phyloP scores from a whole-genome alignment of 2,113 vertebrate genomes.

The Phalacrocorax brasilianus region DNA sequence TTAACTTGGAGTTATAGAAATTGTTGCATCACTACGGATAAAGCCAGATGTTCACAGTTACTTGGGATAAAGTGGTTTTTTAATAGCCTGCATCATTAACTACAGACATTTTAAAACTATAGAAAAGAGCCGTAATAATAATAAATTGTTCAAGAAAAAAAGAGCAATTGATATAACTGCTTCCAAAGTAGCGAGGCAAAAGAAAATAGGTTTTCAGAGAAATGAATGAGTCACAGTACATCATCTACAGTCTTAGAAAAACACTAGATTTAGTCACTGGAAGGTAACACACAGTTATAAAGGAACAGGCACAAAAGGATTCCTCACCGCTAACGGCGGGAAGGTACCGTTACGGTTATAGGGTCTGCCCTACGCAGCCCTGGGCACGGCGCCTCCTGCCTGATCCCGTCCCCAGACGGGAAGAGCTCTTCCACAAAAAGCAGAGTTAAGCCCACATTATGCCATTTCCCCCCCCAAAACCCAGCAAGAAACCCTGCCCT shows the following conservation, averaged over 20 bases:
- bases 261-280: neutral
- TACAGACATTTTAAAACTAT: constrained; percentile 31
- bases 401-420: rapidly evolving
- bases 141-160: constrained; percentile 39
- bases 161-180: constrained; percentile 54
- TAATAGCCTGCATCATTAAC: constrained; percentile 48
- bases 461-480: neutral
- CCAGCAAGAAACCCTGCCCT: rapidly evolving
- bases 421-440: neutral
- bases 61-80: constrained; percentile 24
- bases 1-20: neutral
- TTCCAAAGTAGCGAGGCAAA: neutral
- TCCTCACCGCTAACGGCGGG: neutral
- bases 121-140: constrained; percentile 17
- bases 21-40: constrained; percentile 3
- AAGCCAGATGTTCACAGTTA: constrained; percentile 18
- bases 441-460: neutral
- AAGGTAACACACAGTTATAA: rapidly evolving
- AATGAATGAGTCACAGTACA: constrained; percentile 1
- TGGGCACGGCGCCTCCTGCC: rapidly evolving
- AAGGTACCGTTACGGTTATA: rapidly evolving
- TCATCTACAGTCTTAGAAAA: neutral
- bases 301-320: neutral
- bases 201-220: constrained; percentile 25
- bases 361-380: neutral